Evolutionary conservation across 2,797 vertebrate species (phyloP), one percentile per base, ranked within the genome.

Genomic region (Urocyon cinereoargenteus): DNA sequence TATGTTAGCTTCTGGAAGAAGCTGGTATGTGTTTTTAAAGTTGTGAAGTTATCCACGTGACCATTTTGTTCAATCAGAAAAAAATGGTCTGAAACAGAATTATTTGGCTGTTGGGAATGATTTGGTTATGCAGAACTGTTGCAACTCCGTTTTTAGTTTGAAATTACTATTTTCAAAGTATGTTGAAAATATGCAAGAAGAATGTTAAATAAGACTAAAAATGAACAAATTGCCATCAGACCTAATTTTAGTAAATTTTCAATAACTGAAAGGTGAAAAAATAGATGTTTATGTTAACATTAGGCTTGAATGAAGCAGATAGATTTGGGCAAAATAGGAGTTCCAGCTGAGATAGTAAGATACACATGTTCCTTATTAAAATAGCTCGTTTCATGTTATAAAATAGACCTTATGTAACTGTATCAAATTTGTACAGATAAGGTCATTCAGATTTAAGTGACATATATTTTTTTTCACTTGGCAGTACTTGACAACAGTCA

Each of bases 401-500:
- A 49, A 92, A 12, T 24, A 51, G 87, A 94, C n/a, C 53, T 51
- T 53, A 92, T 31, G 45, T 92, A 34, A 90, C 15, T 87, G 10
- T 55, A 12, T 75, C 55, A 57, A 8, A 7, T 49, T 88, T 91
- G 70, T 89, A 13, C 15, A 90, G 45, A 28, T 81, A 73, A 96
- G 19, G 16, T 82, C 88, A 79, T 85, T 24, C 34, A 81, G 68
- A 36, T 59, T 88, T 93, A 91, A 96, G 34, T 94, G 93, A 73
- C 4, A 0, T 45, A 83, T 92, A 68, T 86, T 55, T 40, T 96
- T 94, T 97, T 98, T 97, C 61, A 7, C 97, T 97, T 95, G 95
- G 93, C 98, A 99, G 99, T 99, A 99, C 98, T 98, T 99, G 98
- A 99, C 99, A 86, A 99, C 99, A 18, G 99, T 99, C 78, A 99